A percentile compares a stretch with the other conserved stretches of the same genome.
Conservation (phyloP, 2,888 invertebrate species). For the Xanthorhoe spadicearia region DNA sequence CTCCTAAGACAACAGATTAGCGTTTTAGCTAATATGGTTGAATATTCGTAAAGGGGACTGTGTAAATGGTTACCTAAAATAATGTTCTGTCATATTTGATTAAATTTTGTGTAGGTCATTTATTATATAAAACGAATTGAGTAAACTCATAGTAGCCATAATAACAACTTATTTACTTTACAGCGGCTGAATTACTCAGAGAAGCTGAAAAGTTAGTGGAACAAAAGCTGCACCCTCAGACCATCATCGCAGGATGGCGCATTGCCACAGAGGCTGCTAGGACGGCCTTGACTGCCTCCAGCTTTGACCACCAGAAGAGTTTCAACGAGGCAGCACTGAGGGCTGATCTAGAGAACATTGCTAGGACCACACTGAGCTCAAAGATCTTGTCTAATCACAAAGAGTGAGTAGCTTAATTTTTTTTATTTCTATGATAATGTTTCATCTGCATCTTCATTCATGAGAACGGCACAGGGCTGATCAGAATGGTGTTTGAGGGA, state of each 20-base stretch:
- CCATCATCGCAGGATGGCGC: slow-evolving; percentile 98
- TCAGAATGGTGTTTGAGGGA: too few relatives aligned
- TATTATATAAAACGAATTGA: neutral
- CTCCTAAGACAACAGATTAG: too few relatives aligned
- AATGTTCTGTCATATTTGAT: too few relatives aligned
- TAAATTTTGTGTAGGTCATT: neutral
- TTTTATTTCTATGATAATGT: neutral
- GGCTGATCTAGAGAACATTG: slow-evolving; percentile 97
- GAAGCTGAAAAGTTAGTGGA: slow-evolving; percentile 97
- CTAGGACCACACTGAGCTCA: slow-evolving; percentile 98
- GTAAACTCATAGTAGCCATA: neutral
- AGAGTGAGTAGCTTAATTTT: slow-evolving; percentile 82
- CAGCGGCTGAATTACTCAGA: slow-evolving; percentile 95
- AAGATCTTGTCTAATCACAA: slow-evolving; percentile 99
- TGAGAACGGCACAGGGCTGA: too few relatives aligned
- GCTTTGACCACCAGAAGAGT: slow-evolving; percentile 91
- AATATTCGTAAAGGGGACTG: too few relatives aligned
- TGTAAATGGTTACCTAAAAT: too few relatives aligned
- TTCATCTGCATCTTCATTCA: neutral
- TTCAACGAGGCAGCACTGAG: slow-evolving; percentile 90
- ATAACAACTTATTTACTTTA: slow-evolving; percentile 45
- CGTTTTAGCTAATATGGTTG: too few relatives aligned
- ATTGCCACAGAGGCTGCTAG: slow-evolving; percentile 93
- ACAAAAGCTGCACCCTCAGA: slow-evolving; percentile 98
- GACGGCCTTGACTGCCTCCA: slow-evolving; percentile 90